Evolutionary conservation across 2,113 vertebrate species (phyloP).

Genomic region (Theristicus caerulescens): DNA sequence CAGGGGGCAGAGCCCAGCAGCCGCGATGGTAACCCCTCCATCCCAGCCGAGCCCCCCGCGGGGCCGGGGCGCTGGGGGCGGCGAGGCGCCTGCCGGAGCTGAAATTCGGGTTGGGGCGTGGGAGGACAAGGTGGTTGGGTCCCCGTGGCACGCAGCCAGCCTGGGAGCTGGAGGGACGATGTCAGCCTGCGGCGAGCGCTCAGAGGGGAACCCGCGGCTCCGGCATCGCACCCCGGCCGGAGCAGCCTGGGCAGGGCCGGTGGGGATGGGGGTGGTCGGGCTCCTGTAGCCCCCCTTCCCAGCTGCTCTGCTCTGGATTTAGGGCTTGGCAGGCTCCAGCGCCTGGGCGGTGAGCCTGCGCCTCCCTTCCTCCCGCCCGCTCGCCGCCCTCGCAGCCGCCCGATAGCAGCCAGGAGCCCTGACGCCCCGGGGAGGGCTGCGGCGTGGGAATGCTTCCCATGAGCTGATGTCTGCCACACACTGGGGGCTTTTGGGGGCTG

Average conservation of each 20-base stretch:
- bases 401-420: not conserved
- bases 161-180: not conserved
- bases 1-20: not conserved
- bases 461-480: not conserved
- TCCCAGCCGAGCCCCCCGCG: not conserved
- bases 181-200: not conserved
- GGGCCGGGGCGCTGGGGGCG: fast-evolving
- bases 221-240: fast-evolving
- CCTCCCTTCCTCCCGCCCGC: not conserved
- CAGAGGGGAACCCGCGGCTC: not conserved
- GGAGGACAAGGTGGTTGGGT: not conserved
- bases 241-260: not conserved
- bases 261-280: not conserved
- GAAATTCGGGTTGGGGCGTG: not conserved
- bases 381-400: fast-evolving
- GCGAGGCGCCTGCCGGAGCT: not conserved
- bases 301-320: not conserved
- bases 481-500: not conserved
- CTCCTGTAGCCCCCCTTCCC: not conserved
- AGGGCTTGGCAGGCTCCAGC: not conserved
- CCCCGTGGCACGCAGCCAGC: not conserved
- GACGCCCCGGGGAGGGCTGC: not conserved
- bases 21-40: fast-evolving
- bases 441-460: not conserved
- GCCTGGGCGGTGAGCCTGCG: not conserved